A percentile compares a stretch with the other conserved stretches of the same genome.
Conservation (phyloP, 2,113 vertebrate species). For the Indicator maculatus region DNA sequence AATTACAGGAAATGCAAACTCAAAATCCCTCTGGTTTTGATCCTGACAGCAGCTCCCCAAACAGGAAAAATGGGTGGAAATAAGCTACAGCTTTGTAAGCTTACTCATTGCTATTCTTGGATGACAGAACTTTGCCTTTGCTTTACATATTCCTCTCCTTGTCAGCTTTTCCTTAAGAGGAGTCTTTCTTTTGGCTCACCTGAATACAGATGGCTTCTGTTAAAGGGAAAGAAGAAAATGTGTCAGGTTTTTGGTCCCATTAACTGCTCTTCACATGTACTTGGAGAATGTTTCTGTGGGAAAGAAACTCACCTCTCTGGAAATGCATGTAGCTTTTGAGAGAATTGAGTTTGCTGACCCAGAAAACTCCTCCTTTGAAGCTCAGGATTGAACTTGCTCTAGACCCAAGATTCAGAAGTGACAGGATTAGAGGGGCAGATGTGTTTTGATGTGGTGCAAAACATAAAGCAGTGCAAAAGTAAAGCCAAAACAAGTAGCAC, state of each 20-base stretch:
- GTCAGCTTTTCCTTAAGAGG: neutral
- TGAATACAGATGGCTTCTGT: neutral
- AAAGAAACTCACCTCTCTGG: neutral
- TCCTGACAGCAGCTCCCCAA: neutral
- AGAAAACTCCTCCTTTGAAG: neutral
- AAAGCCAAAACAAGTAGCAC: neutral
- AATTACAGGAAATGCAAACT: neutral
- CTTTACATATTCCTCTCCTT: accelerated
- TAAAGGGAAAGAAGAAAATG: neutral
- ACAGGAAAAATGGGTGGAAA: neutral
- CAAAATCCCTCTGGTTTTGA: neutral
- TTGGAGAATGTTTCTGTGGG: neutral
- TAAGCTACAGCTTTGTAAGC: neutral
- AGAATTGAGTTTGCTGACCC: neutral
- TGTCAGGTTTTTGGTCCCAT: neutral
- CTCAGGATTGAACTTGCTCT: neutral
- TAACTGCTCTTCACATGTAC: neutral
- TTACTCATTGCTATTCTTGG: neutral
- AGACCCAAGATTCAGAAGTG: neutral
- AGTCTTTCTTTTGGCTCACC: neutral
- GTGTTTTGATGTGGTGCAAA: neutral
- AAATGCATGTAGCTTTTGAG: neutral
- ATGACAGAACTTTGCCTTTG: neutral
- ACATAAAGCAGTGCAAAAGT: neutral
- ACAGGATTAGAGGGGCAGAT: neutral